Conservation (phyloP, 2,113 vertebrate genomes). For the Thamnaconus septentrionalis region DNA sequence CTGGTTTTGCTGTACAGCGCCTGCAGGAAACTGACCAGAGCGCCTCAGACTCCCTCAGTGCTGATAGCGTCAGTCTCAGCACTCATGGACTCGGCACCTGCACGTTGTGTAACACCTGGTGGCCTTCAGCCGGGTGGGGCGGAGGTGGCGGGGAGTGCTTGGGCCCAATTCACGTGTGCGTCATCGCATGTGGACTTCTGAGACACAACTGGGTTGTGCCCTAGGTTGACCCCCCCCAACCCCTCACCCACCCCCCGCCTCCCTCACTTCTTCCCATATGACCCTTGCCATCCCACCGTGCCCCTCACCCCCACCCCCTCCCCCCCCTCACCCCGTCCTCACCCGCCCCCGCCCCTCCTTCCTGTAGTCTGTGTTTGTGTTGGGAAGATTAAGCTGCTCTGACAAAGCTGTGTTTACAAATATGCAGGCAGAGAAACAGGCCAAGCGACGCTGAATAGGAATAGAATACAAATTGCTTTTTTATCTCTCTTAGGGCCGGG, state of each 20-base stretch:
- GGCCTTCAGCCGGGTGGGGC: no score
- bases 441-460: slow-evolving; percentile 79
- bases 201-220: slow-evolving; percentile 43
- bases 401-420: slow-evolving; percentile 83
- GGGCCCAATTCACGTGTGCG: slow-evolving; percentile 7
- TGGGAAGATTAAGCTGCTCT: slow-evolving; percentile 82
- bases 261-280: neutral
- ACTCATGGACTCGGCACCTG: no score
- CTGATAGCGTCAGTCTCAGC: no score
- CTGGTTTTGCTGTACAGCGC: no score
- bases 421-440: slow-evolving; percentile 83
- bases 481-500: slow-evolving; percentile 82
- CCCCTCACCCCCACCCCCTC: slow-evolving; percentile 9
- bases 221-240: slow-evolving; percentile 5
- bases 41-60: no score
- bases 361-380: slow-evolving; percentile 76
- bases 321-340: slow-evolving; percentile 35
- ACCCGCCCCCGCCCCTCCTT: slow-evolving; percentile 50
- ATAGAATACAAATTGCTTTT: slow-evolving; percentile 87
- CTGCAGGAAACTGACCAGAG: no score
- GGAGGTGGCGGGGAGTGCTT: no score
- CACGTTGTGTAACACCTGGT: no score
- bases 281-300: neutral
- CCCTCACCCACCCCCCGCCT: slow-evolving; percentile 11
- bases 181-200: slow-evolving; percentile 18